Evolutionary conservation across 2,797 vertebrate species (phyloP).

Genomic region (Varecia variegata): DNA sequence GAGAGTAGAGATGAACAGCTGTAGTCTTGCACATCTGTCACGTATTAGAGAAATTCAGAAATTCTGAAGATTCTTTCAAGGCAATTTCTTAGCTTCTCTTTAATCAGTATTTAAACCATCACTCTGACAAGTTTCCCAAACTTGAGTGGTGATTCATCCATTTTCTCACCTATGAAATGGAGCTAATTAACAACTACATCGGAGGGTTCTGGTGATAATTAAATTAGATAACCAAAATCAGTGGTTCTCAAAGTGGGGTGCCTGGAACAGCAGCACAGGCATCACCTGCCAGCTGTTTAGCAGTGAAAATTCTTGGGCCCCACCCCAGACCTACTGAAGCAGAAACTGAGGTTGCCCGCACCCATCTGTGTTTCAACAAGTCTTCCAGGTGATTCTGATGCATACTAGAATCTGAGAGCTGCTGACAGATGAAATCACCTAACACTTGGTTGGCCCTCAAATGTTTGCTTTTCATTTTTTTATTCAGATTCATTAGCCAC

Average conservation of each 20-base stretch:
- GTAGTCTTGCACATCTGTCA: not conserved
- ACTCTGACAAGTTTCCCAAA: not conserved
- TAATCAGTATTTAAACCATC: not conserved
- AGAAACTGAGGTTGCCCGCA: not conserved
- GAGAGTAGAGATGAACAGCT: not conserved
- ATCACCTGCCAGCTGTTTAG: not conserved
- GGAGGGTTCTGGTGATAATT: not conserved
- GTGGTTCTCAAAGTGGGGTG: not conserved
- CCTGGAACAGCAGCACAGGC: not conserved
- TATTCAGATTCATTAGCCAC: not conserved
- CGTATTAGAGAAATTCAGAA: not conserved
- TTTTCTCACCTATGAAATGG: not conserved
- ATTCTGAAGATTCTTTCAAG: slow-evolving; percentile 4
- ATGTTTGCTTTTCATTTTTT: not conserved
- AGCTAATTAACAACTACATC: not conserved
- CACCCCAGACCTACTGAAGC: not conserved
- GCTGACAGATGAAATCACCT: not conserved
- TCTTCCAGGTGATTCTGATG: not conserved
- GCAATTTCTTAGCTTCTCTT: not conserved
- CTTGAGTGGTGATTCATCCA: not conserved
- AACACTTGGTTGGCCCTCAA: not conserved
- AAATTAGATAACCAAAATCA: not conserved
- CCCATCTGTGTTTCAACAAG: not conserved
- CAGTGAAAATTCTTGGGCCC: not conserved
- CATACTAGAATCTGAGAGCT: not conserved